Evolutionary conservation across 2,113 vertebrate species (phyloP).

Genomic region (Corythaixoides concolor): DNA sequence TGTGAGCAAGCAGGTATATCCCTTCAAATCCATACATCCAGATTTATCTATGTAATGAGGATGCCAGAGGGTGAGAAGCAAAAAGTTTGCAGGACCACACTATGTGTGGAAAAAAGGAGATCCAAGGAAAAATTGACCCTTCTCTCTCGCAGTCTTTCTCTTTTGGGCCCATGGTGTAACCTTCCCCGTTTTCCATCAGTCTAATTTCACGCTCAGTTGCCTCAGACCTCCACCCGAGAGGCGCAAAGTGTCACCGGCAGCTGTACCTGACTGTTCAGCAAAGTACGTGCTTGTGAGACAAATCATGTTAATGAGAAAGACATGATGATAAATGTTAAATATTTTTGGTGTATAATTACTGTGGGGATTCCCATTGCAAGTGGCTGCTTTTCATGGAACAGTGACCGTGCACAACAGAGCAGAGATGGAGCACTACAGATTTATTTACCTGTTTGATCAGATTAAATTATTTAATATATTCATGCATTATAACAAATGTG

Average conservation of each 20-base stretch:
- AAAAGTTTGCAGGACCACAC: not conserved
- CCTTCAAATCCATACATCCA: not conserved
- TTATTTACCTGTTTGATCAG: constrained; percentile 36
- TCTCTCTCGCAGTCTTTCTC: not conserved
- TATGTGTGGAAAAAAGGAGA: not conserved
- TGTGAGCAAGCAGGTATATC: not conserved
- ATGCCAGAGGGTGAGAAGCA: not conserved
- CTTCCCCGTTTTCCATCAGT: not conserved
- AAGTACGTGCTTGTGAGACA: not conserved
- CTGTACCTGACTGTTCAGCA: not conserved
- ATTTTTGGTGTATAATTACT: constrained; percentile 4
- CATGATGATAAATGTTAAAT: not conserved
- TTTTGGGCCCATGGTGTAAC: accelerated
- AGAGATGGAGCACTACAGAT: not conserved
- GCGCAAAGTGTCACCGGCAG: not conserved
- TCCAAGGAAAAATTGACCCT: not conserved
- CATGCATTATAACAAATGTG: not conserved
- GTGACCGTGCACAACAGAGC: not conserved
- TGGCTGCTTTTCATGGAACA: not conserved
- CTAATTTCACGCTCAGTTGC: not conserved
- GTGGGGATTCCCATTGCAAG: constrained; percentile 1
- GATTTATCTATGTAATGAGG: not conserved
- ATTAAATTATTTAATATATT: constrained; percentile 3
- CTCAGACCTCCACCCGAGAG: not conserved
- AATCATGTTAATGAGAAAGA: not conserved